These are phyloP conservation scores for Protobothrops flavoviridis DNA, from an alignment of 2,113 vertebrate species.

Conservation along the genomic window DNA sequence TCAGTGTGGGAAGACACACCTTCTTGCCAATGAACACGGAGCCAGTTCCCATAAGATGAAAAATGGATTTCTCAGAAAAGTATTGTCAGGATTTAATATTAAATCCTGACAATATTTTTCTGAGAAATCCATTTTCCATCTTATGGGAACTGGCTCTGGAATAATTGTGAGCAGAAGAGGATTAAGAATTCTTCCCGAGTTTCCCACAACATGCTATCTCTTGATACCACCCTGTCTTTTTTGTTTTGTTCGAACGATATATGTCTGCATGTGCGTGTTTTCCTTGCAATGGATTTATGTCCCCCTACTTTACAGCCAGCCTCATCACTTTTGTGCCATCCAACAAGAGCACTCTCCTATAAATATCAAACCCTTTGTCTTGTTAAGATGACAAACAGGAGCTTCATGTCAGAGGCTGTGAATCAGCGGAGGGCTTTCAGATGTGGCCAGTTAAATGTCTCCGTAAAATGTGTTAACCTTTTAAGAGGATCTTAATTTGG, in stretches of 20 bases:
- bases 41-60: not conserved
- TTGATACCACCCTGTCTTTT: slow-evolving; percentile 12
- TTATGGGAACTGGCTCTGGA: not conserved
- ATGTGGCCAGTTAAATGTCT: not conserved
- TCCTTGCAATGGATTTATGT: not conserved
- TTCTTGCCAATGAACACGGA: not conserved
- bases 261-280: not conserved
- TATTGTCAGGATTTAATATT: not conserved
- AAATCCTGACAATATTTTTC: not conserved
- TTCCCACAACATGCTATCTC: not conserved
- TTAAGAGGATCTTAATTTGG: not conserved
- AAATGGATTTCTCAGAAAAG: not conserved
- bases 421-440: not conserved
- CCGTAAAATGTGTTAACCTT: not conserved
- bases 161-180: not conserved
- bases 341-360: not conserved
- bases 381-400: not conserved
- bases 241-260: not conserved
- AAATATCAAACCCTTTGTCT: not conserved
- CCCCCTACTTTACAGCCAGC: not conserved
- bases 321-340: not conserved
- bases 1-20: slow-evolving; percentile 47
- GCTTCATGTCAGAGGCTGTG: not conserved
- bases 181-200: not conserved
- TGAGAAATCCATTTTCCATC: not conserved